These are phyloP conservation scores for Heliconius ethilla DNA, from an alignment of 2,888 invertebrate species.

Conservation along the genomic window DNA sequence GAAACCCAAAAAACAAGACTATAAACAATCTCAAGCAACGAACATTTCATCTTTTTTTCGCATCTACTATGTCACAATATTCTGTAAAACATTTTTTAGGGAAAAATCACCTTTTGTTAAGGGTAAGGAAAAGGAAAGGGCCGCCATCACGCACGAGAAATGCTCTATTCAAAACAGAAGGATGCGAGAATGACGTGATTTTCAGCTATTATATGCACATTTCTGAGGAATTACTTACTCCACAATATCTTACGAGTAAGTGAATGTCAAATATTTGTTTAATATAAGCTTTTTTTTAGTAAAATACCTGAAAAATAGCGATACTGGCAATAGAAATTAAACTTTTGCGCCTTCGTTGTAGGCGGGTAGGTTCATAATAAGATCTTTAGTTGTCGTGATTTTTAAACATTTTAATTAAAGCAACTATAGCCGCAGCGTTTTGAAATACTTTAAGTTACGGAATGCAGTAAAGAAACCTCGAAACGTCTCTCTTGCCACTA, in stretches of 20 bases:
- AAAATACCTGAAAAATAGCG: not conserved
- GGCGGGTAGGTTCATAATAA: not conserved
- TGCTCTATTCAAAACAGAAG: constrained; percentile 5
- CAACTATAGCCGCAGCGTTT: not conserved
- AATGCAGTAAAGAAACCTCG: too few species aligned
- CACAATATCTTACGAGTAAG: not conserved
- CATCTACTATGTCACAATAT: not conserved
- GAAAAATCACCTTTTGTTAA: not conserved
- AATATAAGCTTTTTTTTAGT: not conserved
- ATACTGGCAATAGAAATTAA: not conserved
- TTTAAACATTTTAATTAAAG: not conserved
- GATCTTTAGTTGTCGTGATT: not conserved
- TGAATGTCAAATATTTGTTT: not conserved
- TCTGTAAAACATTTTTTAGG: not conserved
- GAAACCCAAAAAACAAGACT: not conserved
- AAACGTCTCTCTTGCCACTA: not conserved
- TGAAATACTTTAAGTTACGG: not conserved
- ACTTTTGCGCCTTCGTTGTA: not conserved
- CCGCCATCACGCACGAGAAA: constrained; percentile 19
- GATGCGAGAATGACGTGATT: constrained; percentile 13
- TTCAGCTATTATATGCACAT: not conserved
- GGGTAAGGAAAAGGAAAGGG: constrained; percentile 8
- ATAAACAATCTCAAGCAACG: not conserved
- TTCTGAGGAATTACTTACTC: not conserved
- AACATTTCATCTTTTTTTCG: not conserved